A percentile compares a stretch with the other conserved stretches of the same genome.
phyloP scores from a whole-genome alignment of 2,797 vertebrate genomes.

The Sandelia bainsii region DNA sequence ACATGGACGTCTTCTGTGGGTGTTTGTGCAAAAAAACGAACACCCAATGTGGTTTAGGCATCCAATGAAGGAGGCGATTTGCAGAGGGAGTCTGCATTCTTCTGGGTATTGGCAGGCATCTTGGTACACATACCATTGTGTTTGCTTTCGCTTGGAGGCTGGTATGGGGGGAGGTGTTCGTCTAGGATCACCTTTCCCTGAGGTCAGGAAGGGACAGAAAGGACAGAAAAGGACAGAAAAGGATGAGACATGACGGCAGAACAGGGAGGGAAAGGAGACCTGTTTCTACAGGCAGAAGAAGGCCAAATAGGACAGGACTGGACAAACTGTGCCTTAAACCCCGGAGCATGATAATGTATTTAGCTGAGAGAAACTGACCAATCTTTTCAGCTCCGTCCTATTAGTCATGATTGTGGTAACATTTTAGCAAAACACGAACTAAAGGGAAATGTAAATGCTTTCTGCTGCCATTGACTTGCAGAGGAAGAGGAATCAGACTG shows the following conservation, averaged over 20 bases:
- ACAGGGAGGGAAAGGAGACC: constrained; percentile 22
- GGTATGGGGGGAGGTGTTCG: constrained; percentile 22
- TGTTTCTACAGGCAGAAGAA: constrained; percentile 8
- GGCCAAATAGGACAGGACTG: constrained; percentile 21
- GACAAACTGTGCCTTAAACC: constrained; percentile 3
- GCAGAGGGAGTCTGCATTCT: constrained; percentile 43
- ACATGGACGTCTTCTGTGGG: constrained; percentile 50
- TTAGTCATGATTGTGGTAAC: constrained; percentile 11
- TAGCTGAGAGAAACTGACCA: constrained; percentile 23
- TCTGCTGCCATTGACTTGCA: constrained; percentile 20
- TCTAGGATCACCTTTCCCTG: constrained; percentile 47
- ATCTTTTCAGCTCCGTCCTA: constrained; percentile 23
- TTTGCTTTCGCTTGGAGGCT: constrained; percentile 47
- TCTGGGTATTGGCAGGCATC: constrained; percentile 52
- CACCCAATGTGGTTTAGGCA: constrained; percentile 40
- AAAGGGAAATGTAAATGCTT: constrained; percentile 26
- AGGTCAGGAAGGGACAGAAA: constrained; percentile 11
- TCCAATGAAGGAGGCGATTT: constrained; percentile 28
- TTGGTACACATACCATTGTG: constrained; percentile 30
- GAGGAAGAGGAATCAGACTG: constrained; percentile 23
- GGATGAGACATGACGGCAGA: constrained; percentile 12
- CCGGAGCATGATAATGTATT: not conserved
- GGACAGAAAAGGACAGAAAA: not conserved
- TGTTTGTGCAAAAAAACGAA: constrained; percentile 37
- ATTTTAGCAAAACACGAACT: constrained; percentile 14